A percentile compares a stretch with the other conserved stretches of the same genome.
These are phyloP conservation scores for Hypena proboscidalis DNA, from an alignment of 2,888 invertebrate species.

Conservation along the genomic window DNA sequence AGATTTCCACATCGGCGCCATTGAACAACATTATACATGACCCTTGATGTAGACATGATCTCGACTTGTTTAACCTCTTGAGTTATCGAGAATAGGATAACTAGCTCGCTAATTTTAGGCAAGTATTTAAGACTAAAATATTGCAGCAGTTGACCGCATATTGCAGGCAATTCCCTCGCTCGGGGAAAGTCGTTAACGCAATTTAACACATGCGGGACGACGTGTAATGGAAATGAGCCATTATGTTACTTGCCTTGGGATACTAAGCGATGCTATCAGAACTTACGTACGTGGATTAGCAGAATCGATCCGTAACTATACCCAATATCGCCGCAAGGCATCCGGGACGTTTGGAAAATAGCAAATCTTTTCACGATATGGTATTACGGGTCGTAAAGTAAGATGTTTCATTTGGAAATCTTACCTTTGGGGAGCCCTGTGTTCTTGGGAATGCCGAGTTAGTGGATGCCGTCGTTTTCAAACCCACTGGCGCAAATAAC, in stretches of 20 bases:
- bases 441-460: conserved; percentile 66
- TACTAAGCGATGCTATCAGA: conserved; percentile 43
- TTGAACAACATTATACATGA: no score
- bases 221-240: conserved; percentile 45
- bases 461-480: conserved; percentile 73
- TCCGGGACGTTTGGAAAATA: conserved; percentile 39
- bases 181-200: conserved; percentile 43
- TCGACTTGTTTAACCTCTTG: conserved; percentile 18
- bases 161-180: conserved; percentile 29
- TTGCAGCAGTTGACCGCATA: conserved; percentile 21
- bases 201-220: conserved; percentile 38
- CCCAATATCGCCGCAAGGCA: conserved; percentile 32
- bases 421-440: conserved; percentile 59
- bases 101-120: conserved; percentile 8
- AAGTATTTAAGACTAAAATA: conserved; percentile 33
- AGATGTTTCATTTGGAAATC: conserved; percentile 61
- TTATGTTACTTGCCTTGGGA: conserved; percentile 36
- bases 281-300: conserved; percentile 36
- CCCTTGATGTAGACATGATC: no score
- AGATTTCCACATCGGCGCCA: no score
- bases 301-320: conserved; percentile 28
- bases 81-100: conserved; percentile 12
- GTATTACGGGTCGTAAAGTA: conserved; percentile 57
- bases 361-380: conserved; percentile 60
- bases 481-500: conserved; percentile 83